Base-by-base conservation (phyloP, 2,113 vertebrate genomes). In the Nettapus auritus region DNA sequence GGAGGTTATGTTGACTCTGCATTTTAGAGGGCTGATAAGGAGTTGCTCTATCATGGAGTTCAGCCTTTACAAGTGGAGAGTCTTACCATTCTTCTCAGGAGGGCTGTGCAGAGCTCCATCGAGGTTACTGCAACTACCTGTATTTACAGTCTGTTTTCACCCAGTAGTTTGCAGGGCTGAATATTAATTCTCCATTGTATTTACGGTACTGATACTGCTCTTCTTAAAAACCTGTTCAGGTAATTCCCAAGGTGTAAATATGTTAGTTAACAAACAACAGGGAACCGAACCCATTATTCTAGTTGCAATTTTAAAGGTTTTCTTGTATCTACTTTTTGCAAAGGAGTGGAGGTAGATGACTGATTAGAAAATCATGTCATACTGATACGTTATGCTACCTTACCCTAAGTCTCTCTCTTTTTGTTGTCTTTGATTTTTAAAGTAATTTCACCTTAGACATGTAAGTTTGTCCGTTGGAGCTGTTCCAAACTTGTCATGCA, bases 31-130 rank as follows among this genome's bases (percentile, higher is more conserved):
- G 22, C 42, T 40, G 26, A 53, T 86, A 40, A 34, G 14, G 44
- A 69, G 7, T 62, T 76, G 9, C 18, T 40, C 1, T 62, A 26
- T 88, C 38, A 31, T 19, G 16, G 33, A 74, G 28, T 33, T 7
- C 63, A 77, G 40, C 29, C 29, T 52, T 28, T 93, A 33, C 38
- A 40, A 29, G 6, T 50, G 46, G 8, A 67, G 36, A n/a, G 4
- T 46, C 9, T 64, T 80, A 9, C 0, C 12, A 0, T 52, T 70
- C 22, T 16, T 25, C 4, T 13, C 38, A 26, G 8, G 19, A 36
- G 4, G 13, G 11, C 28, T 76, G 0, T 28, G 9, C 59, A 11
- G 6, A 56, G 64, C 33, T 17, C 6, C 3, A 1, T 6, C 52
- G 69, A 67, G 40, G 22, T 42, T 52, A 7, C 12, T 71, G 34